Base-by-base conservation (phyloP, 2,888 invertebrate genomes). In the Philopedon plagiatum region DNA sequence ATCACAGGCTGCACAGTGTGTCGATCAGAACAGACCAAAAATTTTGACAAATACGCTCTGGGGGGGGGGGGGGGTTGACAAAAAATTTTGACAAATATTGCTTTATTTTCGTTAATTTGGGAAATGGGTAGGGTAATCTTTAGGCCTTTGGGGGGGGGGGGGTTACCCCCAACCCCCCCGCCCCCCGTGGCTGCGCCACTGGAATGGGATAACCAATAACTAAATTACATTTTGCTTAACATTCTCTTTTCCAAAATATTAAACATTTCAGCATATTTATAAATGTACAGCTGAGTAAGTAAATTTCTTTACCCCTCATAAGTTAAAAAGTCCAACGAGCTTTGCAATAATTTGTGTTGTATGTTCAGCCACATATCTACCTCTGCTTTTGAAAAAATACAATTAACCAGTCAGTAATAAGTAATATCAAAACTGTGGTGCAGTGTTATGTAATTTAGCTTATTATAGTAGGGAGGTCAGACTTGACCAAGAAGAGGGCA, bases 341-440 rank as follows among this genome's bases (percentile, higher is more conserved):
- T 57, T 70, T 70, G 75, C 64, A 75, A 75, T 77, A 65, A 58
- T 73, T 64, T 60, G 29, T 61, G 49, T 76, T 71, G 70, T 75
- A 65, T 62, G 58, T 76, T 76, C 64, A 76, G 74, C 73, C 76
- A 76, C 69, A 75, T 70, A 77, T 77, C 76, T 75, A 77, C 76
- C 75, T 76, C 76, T 56, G 66, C 74, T 74, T 71, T 49, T 67
- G 41, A 34, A 60, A 54, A 64, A 65, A 65, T 39, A 64, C 62
- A 68, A 41, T 44, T 18, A 61, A 54, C 60, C 29, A 57, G 44
- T 58, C 39, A 26, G 18, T 51, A 66, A 46, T 34, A 51, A 19
- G 9, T 39, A 34, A 34, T 29, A 46, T 21, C 58, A 26, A 13
- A 19, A 26, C 61, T 39, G 34, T 29, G 57, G 66, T 56, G 39